A percentile compares a stretch with the other conserved stretches of the same genome.
Conservation (phyloP, 2,113 vertebrate species). For the Dolichotis patagonum region DNA sequence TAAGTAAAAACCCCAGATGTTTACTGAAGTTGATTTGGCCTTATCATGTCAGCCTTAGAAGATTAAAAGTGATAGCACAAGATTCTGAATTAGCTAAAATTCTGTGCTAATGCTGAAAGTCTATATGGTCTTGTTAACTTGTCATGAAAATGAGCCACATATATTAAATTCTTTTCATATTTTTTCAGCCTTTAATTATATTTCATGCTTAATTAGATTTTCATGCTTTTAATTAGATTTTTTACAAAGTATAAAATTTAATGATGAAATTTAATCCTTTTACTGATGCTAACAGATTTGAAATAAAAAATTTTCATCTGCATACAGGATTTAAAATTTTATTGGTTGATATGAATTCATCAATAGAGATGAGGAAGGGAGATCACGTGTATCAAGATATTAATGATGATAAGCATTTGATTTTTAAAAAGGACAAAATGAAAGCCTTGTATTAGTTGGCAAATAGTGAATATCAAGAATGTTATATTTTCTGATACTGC, state of each 20-base stretch:
- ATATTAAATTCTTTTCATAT: not conserved
- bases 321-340: not conserved
- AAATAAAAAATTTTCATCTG: conserved; percentile 14
- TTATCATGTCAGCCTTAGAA: not conserved
- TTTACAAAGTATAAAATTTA: conserved; percentile 16
- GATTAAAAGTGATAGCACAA: not conserved
- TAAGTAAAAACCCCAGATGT: conserved; percentile 40
- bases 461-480: not conserved
- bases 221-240: not conserved
- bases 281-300: conserved; percentile 14
- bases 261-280: not conserved
- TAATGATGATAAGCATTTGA: not conserved
- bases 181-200: not conserved
- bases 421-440: not conserved
- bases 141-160: not conserved
- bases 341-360: not conserved
- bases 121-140: not conserved
- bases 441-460: not conserved
- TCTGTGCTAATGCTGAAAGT: not conserved
- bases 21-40: not conserved
- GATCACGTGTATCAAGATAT: not conserved
- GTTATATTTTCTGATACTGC: not conserved
- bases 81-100: not conserved
- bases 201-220: not conserved
- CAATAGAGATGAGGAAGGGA: not conserved